Conservation (phyloP, 2,113 vertebrate species). For the Mirza zaza region DNA sequence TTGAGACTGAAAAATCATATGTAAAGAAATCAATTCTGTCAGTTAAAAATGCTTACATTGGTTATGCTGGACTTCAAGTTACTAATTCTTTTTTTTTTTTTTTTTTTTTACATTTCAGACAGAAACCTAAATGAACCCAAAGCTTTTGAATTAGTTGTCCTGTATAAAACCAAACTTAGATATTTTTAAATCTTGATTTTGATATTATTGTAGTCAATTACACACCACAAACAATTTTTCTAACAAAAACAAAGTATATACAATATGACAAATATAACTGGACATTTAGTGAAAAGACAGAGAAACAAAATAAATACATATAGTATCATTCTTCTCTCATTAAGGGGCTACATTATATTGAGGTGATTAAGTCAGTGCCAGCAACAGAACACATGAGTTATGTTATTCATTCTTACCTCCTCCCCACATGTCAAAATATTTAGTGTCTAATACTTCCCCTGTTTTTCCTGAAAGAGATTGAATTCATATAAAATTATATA, state of each 20-base stretch:
- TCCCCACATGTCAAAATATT: constrained; percentile 94
- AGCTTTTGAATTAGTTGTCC: not conserved
- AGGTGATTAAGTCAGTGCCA: not conserved
- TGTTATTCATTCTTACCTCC: constrained; percentile 88
- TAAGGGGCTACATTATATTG: not conserved
- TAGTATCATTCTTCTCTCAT: not conserved
- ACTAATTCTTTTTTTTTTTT: not conserved
- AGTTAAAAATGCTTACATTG: not conserved
- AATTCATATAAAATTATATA: constrained; percentile 30
- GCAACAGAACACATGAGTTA: not conserved
- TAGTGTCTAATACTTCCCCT: constrained; percentile 87
- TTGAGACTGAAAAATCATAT: not conserved
- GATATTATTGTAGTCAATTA: not conserved
- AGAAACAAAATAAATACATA: not conserved
- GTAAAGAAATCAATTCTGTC: not conserved
- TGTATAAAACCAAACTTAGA: not conserved
- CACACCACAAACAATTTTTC: not conserved
- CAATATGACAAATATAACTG: not conserved
- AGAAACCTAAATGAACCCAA: not conserved
- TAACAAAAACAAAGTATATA: not conserved
- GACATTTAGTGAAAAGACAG: not conserved
- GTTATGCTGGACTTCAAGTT: not conserved
- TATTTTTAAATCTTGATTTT: not conserved
- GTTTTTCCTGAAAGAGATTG: constrained; percentile 88
- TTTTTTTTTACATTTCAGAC: not conserved